Base-by-base conservation (phyloP, 1,140 invertebrate genomes). In the Drosophila miranda region DNA sequence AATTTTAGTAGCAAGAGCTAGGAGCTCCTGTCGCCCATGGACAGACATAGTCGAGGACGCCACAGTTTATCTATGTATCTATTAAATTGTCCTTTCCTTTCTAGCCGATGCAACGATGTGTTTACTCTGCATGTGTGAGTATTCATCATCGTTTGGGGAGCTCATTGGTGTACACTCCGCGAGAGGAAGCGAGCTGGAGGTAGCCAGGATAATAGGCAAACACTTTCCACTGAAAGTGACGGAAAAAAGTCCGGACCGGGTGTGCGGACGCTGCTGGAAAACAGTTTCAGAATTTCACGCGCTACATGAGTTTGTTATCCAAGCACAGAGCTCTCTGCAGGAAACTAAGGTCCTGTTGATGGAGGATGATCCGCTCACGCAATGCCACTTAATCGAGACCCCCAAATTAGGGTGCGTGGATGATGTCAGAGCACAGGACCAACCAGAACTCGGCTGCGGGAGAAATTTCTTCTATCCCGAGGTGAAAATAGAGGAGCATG, bases 401-500 rank as follows among this genome's bases (percentile, higher is more conserved):
- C 16, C 53, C 0, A 75, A 87, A 42, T 28, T 57, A 28, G n/a
- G 21, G 13, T 3, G 19, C 1, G 26, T 34, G 6, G 52, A 56
- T 14, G 41, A 38, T 3, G 59, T 53, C 6, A 9, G 28, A 0
- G 19, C 45, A 14, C 44, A 38, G 42, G 70, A 62, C 19, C 21
- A 28, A 4, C 7, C 38, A 0, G 81, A 77, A 13, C 28, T 44
- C 0, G 63, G 50, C 11, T 38, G 34, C 26, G 76, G 41, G 1
- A 52, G 63, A 3, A 73, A 73, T 30, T 87, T 81, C 34, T 89
- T 89, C 11, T 90, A 76, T 30, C 83, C 89, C 1, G 89, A 90
- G 58, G 59, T 90, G 0, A 90, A 90, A 34, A 86, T 90, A 23
- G 89, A 90, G 41, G 89, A 89, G 3, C 79, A 89, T 41, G 89